Percentiles rank a stretch among this genome's conserved stretches.
These are phyloP conservation scores for Iguana delicatissima DNA, from an alignment of 2,797 vertebrate genomes.

Conservation along the genomic window DNA sequence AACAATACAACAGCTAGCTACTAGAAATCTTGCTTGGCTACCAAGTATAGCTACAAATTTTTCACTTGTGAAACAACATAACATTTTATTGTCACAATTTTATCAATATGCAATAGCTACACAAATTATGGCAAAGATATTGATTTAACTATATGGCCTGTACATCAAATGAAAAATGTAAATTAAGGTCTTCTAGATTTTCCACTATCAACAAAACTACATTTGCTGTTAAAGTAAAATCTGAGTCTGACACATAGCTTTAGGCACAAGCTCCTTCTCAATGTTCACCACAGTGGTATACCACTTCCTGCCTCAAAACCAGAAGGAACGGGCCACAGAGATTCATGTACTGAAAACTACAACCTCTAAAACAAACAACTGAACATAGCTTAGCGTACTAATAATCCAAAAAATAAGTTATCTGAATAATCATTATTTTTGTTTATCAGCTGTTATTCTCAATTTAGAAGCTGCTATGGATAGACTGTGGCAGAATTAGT, in stretches of 20 bases:
- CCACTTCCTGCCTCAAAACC: slow-evolving; percentile 57
- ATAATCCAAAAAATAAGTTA: slow-evolving; percentile 34
- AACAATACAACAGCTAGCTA: too few species aligned
- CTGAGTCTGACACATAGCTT: neutral
- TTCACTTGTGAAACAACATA: neutral
- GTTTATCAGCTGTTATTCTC: slow-evolving; percentile 35
- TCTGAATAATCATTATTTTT: slow-evolving; percentile 29
- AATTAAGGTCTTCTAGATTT: too few species aligned
- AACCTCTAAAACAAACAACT: slow-evolving; percentile 19
- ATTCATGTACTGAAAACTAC: slow-evolving; percentile 47
- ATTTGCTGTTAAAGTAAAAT: neutral
- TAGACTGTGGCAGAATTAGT: neutral
- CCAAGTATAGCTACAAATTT: neutral
- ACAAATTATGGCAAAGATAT: neutral
- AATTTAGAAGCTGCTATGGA: too few species aligned
- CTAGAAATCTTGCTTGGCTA: neutral
- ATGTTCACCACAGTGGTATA: slow-evolving; percentile 3
- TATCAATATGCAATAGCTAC: neutral
- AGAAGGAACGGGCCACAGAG: slow-evolving; percentile 48
- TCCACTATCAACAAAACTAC: neutral
- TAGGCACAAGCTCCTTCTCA: slow-evolving; percentile 3
- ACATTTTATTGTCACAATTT: neutral
- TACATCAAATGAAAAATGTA: neutral
- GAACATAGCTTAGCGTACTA: slow-evolving; percentile 35
- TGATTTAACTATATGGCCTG: neutral